Percentiles rank a stretch among this genome's conserved stretches.
Conservation (phyloP, 2,888 invertebrate species). For the Leucoptera coffeella region DNA sequence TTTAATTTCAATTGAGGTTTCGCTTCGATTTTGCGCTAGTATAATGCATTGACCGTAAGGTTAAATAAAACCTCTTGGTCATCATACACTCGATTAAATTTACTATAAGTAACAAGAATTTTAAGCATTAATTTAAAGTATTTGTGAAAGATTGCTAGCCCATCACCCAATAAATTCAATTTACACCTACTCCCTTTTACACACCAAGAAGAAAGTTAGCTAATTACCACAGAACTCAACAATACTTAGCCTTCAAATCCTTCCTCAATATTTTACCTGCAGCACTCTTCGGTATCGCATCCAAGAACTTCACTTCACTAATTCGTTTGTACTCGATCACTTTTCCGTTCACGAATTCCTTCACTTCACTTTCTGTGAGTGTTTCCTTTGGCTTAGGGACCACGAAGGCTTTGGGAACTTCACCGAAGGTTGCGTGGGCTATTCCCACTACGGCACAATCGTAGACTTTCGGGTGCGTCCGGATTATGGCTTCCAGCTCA, state of each 20-base stretch:
- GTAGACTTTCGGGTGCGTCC: conserved; percentile 64
- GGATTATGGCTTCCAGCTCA: conserved; percentile 71
- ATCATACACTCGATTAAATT: no score
- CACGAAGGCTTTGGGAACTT: conserved; percentile 71
- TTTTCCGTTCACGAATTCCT: conserved; percentile 58
- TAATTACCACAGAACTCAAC: conserved; percentile 9
- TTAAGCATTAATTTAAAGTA: no score
- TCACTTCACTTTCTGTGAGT: conserved; percentile 48
- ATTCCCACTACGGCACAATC: conserved; percentile 84
- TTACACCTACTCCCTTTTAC: neutral
- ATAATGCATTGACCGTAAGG: no score
- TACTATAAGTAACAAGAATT: no score
- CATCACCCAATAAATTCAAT: no score
- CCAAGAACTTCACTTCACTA: conserved; percentile 57
- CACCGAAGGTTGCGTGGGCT: conserved; percentile 65
- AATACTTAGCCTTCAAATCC: conserved; percentile 42
- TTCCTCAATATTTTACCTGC: conserved; percentile 74
- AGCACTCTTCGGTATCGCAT: conserved; percentile 66
- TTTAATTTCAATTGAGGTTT: no score
- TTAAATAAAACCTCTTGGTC: no score
- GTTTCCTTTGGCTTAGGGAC: conserved; percentile 43
- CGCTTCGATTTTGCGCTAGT: no score
- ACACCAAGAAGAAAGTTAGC: neutral
- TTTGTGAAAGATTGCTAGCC: no score
- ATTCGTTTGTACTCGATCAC: conserved; percentile 71